These are phyloP conservation scores for Agrilus planipennis DNA, from an alignment of 1,140 invertebrate genomes.

Conservation along the genomic window DNA sequence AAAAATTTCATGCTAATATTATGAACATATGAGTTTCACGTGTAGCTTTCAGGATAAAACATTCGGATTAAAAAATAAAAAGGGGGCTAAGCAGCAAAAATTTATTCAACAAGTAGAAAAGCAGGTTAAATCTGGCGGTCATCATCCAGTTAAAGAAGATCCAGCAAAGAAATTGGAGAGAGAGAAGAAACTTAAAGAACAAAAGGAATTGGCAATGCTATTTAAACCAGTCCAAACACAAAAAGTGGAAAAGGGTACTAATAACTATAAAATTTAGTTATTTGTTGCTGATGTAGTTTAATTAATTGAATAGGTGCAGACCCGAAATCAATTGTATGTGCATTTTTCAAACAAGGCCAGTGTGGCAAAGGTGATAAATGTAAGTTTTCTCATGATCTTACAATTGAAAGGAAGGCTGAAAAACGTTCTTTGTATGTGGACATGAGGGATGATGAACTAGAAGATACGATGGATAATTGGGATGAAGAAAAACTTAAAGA, in stretches of 20 bases:
- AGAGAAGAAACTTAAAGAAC: conserved; percentile 83
- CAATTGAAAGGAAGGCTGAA: conserved; percentile 87
- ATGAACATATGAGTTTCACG: neutral
- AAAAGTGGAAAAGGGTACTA: conserved; percentile 92
- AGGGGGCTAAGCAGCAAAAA: conserved; percentile 97
- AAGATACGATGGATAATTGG: conserved; percentile 90
- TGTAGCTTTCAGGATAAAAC: conserved; percentile 81
- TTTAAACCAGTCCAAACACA: conserved; percentile 76
- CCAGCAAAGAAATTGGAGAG: conserved; percentile 65
- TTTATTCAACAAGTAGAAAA: conserved; percentile 97
- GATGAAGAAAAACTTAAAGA: conserved; percentile 91
- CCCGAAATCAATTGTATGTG: conserved; percentile 96
- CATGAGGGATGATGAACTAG: conserved; percentile 68
- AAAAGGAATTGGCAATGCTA: conserved; percentile 70
- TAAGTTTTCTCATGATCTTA: conserved; percentile 97
- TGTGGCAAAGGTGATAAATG: conserved; percentile 96
- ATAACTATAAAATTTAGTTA: no score
- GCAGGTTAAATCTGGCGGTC: conserved; percentile 85
- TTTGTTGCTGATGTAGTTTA: no score
- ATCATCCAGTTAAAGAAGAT: conserved; percentile 49
- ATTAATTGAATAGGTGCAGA: no score
- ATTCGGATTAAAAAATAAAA: conserved; percentile 99
- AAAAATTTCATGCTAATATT: neutral
- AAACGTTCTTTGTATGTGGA: conserved; percentile 94
- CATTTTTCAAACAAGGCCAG: conserved; percentile 95